phyloP scores from a whole-genome alignment of 1,140 invertebrate genomes.

The Macrobrachium rosenbergii region DNA sequence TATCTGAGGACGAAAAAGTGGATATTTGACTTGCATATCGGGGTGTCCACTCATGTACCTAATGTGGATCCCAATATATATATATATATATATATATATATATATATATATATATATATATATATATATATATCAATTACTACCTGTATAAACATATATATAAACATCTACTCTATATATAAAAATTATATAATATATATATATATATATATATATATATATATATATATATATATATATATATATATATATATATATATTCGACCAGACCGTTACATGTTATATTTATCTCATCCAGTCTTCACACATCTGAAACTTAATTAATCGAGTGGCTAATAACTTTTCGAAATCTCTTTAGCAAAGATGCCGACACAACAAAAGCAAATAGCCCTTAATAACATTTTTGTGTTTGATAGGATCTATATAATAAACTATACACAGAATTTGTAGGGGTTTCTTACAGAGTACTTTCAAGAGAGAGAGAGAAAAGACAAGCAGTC shows the following conservation, averaged over 20 bases:
- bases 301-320: no score
- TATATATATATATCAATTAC: constrained; percentile 18
- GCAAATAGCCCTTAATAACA: no score
- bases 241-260: constrained; percentile 22
- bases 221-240: constrained; percentile 20
- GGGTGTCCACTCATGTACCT: not conserved
- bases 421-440: no score
- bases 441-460: no score
- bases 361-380: no score
- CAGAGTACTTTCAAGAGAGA: not conserved
- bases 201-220: constrained; percentile 13
- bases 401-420: no score
- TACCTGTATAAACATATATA: no score
- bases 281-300: no score
- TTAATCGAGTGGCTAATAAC: no score
- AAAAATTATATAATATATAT: not conserved
- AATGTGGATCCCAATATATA: not conserved
- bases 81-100: not conserved
- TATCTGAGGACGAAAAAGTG: not conserved
- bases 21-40: not conserved
- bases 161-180: not conserved
- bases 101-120: constrained; percentile 16
- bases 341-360: no score
- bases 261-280: no score
- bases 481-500: not conserved